A percentile compares a stretch with the other conserved stretches of the same genome.
phyloP scores from a whole-genome alignment of 2,888 invertebrate species.

The Steinernema scapterisci region DNA sequence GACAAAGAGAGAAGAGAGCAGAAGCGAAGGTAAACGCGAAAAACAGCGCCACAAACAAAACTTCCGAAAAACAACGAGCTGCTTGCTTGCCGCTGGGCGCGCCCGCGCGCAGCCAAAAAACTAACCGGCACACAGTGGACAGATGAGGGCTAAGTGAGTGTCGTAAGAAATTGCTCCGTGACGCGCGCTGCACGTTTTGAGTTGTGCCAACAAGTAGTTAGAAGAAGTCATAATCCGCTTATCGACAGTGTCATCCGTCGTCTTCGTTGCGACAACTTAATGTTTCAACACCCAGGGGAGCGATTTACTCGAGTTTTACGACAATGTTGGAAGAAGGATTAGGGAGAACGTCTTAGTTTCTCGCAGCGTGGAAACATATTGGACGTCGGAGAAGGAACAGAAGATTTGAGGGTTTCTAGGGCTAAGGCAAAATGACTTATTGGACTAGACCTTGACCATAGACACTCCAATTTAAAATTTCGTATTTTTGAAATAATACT shows the following conservation, averaged over 20 bases:
- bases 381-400: too few species aligned
- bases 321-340: too few species aligned
- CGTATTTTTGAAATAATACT: too few species aligned
- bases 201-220: slow-evolving; percentile 21
- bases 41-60: slow-evolving; percentile 15
- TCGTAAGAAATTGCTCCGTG: background rate
- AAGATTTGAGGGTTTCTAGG: too few species aligned
- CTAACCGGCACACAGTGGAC: background rate
- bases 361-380: too few species aligned
- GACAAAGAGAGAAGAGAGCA: background rate
- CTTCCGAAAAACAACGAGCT: background rate
- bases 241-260: slow-evolving; percentile 25
- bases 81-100: background rate
- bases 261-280: background rate
- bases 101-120: background rate
- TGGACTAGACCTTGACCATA: too few species aligned
- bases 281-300: slow-evolving; percentile 13
- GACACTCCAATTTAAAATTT: too few species aligned
- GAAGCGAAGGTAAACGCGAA: slow-evolving; percentile 2
- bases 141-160: slow-evolving; percentile 1
- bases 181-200: background rate
- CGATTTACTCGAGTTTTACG: background rate
- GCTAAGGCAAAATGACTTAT: too few species aligned
- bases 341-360: too few species aligned
- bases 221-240: slow-evolving; percentile 31